Percentiles rank a stretch among this genome's conserved stretches.
Evolutionary conservation across 2,888 invertebrate genomes (phyloP).

Genomic region (Cryptus armator): DNA sequence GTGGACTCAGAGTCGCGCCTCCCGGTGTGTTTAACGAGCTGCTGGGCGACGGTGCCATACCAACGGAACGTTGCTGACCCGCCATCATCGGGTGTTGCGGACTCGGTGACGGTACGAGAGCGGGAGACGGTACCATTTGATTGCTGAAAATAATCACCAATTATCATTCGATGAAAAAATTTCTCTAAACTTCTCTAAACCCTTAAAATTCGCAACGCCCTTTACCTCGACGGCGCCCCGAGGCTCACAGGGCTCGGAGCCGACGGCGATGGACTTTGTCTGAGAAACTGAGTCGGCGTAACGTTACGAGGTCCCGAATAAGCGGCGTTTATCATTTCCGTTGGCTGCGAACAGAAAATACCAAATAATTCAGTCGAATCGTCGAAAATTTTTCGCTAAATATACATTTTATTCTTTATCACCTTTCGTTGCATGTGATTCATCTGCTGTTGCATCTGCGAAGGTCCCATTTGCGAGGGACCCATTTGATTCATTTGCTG

Average conservation of each 20-base stretch:
- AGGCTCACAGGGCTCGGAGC: slow-evolving; percentile 90
- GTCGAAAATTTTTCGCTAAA: not conserved
- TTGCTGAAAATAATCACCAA: slow-evolving; percentile 78
- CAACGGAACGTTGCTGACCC: slow-evolving; percentile 87
- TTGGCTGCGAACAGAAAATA: slow-evolving; percentile 74
- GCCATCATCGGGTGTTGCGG: slow-evolving; percentile 88
- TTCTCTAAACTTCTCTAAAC: not conserved
- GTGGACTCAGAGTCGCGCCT: slow-evolving; percentile 88
- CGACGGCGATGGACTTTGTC: slow-evolving; percentile 93
- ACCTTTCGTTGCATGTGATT: slow-evolving; percentile 84
- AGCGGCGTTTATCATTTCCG: slow-evolving; percentile 86
- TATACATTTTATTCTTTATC: slow-evolving; percentile 20
- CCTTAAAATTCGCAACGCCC: not conserved
- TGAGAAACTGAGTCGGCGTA: slow-evolving; percentile 91
- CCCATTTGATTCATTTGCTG: slow-evolving; percentile 84
- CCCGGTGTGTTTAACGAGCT: slow-evolving; percentile 93
- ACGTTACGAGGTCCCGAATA: slow-evolving; percentile 88
- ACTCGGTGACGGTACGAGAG: slow-evolving; percentile 89
- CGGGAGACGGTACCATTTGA: slow-evolving; percentile 91
- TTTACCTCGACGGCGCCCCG: slow-evolving; percentile 85
- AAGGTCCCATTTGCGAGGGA: slow-evolving; percentile 80
- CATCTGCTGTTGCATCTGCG: slow-evolving; percentile 85
- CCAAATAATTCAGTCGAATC: slow-evolving; percentile 4
- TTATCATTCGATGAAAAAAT: slow-evolving; percentile 1
- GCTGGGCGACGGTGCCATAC: slow-evolving; percentile 93